Percentiles rank a stretch among this genome's conserved stretches.
Evolutionary conservation across 2,888 invertebrate species (phyloP).

Genomic region (Argyresthia goedartella): DNA sequence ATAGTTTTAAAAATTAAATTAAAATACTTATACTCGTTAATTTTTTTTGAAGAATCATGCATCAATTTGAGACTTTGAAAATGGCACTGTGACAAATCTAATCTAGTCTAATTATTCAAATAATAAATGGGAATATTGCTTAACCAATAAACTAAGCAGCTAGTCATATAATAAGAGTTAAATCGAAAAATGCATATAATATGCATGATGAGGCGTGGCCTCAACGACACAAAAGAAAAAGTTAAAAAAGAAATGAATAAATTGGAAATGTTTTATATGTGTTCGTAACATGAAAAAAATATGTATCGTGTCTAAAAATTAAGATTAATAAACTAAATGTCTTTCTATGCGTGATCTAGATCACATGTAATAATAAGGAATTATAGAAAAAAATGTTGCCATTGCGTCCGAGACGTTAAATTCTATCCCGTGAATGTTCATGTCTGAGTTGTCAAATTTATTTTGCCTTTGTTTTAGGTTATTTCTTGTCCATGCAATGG

Average conservation of each 20-base stretch:
- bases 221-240: conserved; percentile 19
- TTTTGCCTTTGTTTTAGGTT: conserved; percentile 4
- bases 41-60: conserved; percentile 17
- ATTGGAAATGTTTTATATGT: conserved; percentile 50
- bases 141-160: conserved; percentile 48
- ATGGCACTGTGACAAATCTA: conserved; percentile 30
- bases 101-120: conserved; percentile 28
- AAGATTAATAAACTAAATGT: conserved; percentile 52
- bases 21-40: neutral
- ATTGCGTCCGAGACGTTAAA: conserved; percentile 29
- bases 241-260: conserved; percentile 25
- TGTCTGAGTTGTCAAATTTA: neutral
- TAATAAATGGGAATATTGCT: conserved; percentile 60
- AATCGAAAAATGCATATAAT: conserved; percentile 35
- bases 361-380: conserved; percentile 60
- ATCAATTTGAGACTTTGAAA: conserved; percentile 31
- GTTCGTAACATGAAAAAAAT: conserved; percentile 24
- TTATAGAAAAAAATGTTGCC: conserved; percentile 43
- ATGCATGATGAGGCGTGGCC: conserved; percentile 36
- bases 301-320: conserved; percentile 50
- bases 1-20: conserved; percentile 7
- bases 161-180: conserved; percentile 20
- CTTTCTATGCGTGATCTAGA: conserved; percentile 66
- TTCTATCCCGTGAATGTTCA: conserved; percentile 3
- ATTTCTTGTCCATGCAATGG: conserved; percentile 22